Evolutionary conservation across 2,888 invertebrate genomes (phyloP).

Genomic region (Eupithecia tripunctaria): DNA sequence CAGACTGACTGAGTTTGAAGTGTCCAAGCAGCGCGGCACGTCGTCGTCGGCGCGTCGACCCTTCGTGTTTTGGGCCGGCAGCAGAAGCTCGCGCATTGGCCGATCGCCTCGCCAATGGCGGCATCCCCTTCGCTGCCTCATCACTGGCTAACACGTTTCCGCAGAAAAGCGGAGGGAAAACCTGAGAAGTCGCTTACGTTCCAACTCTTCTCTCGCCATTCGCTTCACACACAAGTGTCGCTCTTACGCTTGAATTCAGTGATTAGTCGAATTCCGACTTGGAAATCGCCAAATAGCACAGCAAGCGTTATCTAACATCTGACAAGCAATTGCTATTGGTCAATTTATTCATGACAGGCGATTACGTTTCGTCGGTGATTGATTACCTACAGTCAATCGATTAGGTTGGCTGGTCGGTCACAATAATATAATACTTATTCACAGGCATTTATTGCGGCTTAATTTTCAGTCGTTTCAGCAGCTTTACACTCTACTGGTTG

Average conservation of each 20-base stretch:
- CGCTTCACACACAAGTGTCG: constrained; percentile 64
- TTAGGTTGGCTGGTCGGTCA: neutral
- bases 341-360: neutral
- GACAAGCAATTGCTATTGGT: neutral
- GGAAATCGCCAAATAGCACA: constrained; percentile 26
- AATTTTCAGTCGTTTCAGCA: neutral
- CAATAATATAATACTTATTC: neutral
- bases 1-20: constrained; percentile 68
- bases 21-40: constrained; percentile 34
- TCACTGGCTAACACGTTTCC: constrained; percentile 63
- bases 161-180: constrained; percentile 76
- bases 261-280: constrained; percentile 34
- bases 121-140: constrained; percentile 53
- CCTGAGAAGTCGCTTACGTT: constrained; percentile 62
- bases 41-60: constrained; percentile 54
- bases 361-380: neutral
- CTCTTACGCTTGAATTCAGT: constrained; percentile 42
- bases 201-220: constrained; percentile 64
- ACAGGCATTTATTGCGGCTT: neutral
- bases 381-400: neutral
- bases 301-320: constrained; percentile 26
- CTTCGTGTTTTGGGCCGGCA: constrained; percentile 62
- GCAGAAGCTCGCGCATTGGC: constrained; percentile 67
- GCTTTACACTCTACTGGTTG: neutral
- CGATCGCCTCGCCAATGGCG: constrained; percentile 63